Percentiles rank a stretch among this genome's conserved stretches.
These are phyloP conservation scores for Drosophila virilis DNA, from an alignment of 1,140 invertebrate species.

Conservation along the genomic window DNA sequence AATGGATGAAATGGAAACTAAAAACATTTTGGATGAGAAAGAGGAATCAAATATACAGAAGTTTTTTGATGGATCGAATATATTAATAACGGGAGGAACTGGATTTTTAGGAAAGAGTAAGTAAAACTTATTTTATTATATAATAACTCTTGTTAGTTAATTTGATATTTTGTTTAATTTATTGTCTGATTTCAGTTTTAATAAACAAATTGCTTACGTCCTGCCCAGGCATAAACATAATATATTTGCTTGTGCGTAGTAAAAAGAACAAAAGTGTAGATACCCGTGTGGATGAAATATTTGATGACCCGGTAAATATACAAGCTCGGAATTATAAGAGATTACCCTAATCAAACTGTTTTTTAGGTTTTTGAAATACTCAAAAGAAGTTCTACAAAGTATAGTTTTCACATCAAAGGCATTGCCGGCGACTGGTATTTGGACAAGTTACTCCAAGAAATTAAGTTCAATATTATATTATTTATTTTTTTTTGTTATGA, in stretches of 20 bases:
- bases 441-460: not conserved
- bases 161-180: not conserved
- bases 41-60: slow-evolving; percentile 13
- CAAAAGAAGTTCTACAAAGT: slow-evolving; percentile 87
- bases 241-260: slow-evolving; percentile 91
- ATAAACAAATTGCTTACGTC: slow-evolving; percentile 93
- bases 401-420: slow-evolving; percentile 87
- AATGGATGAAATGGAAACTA: slow-evolving; percentile 1
- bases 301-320: slow-evolving; percentile 88
- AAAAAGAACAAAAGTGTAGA: slow-evolving; percentile 91
- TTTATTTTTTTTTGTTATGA: not conserved
- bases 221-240: slow-evolving; percentile 89
- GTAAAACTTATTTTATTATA: slow-evolving; percentile 5
- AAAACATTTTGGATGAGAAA: not conserved
- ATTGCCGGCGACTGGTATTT: slow-evolving; percentile 87
- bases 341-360: slow-evolving; percentile 74
- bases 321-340: too few relatives aligned
- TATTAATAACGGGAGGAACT: slow-evolving; percentile 90
- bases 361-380: slow-evolving; percentile 86
- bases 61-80: slow-evolving; percentile 83
- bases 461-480: not conserved
- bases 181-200: slow-evolving; percentile 82
- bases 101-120: slow-evolving; percentile 92
- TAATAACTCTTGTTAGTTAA: not conserved
- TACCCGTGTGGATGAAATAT: slow-evolving; percentile 88